Evolutionary conservation across 2,888 invertebrate genomes (phyloP).

Genomic region (Hecatera dysodea): DNA sequence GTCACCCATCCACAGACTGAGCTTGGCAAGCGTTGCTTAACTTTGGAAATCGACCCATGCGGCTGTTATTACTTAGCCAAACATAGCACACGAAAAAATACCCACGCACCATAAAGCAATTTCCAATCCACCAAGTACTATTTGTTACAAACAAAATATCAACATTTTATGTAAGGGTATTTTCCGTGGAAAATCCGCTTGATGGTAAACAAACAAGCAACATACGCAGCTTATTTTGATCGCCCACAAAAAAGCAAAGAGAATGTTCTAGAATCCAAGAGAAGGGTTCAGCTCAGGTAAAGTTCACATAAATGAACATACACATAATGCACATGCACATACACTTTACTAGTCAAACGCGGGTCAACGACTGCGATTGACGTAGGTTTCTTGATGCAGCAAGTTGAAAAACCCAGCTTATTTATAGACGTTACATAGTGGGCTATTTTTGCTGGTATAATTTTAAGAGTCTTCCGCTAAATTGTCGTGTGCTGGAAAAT

Average conservation of each 20-base stretch:
- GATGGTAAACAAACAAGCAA: background rate
- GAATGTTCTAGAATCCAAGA: constrained; percentile 11
- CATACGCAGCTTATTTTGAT: background rate
- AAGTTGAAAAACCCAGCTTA: constrained; percentile 6
- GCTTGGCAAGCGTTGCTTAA: no score
- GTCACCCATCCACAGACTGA: no score
- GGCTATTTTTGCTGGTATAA: background rate
- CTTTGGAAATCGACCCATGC: no score
- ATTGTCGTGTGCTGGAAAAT: background rate
- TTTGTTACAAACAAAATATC: background rate
- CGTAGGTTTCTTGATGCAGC: constrained; percentile 30
- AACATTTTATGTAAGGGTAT: background rate
- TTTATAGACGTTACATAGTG: background rate
- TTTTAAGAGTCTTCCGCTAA: background rate
- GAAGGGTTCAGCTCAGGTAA: constrained; percentile 16
- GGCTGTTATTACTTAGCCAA: no score
- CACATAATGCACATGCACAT: background rate
- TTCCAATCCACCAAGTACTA: no score
- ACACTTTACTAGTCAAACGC: constrained; percentile 17
- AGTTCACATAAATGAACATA: constrained; percentile 2
- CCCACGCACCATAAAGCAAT: background rate
- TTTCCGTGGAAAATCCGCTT: background rate
- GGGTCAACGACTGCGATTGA: constrained; percentile 60
- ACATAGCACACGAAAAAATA: background rate
- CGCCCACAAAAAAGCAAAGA: background rate